Conservation (phyloP, 35 echinoderm and acorn worm genomes). For the Heliocidaris erythrogramma region DNA sequence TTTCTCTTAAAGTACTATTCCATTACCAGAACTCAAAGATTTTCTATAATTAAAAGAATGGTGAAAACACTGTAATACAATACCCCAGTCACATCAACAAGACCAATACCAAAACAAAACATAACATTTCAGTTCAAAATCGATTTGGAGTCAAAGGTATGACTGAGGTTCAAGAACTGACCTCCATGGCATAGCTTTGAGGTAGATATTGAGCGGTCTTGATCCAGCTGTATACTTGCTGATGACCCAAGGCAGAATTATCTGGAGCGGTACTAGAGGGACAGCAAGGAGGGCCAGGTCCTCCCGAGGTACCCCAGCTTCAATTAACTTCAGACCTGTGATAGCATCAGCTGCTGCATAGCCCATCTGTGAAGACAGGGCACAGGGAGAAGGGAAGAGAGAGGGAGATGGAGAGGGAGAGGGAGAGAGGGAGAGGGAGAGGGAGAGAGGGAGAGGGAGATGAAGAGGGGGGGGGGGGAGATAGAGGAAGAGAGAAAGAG, state of each 20-base stretch:
- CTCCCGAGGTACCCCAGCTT: conserved; percentile 88
- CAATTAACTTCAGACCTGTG: conserved; percentile 85
- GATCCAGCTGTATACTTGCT: conserved; percentile 84
- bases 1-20: too few species aligned
- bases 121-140: too few species aligned
- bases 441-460: neutral
- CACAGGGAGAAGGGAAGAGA: neutral
- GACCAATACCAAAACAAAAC: too few species aligned
- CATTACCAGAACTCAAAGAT: too few species aligned
- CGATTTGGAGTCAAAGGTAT: too few species aligned
- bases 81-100: too few species aligned
- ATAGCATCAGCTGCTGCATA: conserved; percentile 92
- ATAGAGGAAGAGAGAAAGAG: too few species aligned
- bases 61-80: neutral
- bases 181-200: conserved; percentile 90
- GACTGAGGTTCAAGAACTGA: conserved; percentile 7
- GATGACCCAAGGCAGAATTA: conserved; percentile 89
- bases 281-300: conserved; percentile 84
- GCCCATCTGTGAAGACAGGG: conserved; percentile 64
- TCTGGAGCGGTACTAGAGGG: conserved; percentile 86
- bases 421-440: neutral
- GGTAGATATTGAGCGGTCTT: conserved; percentile 74
- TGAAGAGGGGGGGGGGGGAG: neutral
- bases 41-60: too few species aligned
- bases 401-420: neutral